Conservation (phyloP, 2,113 vertebrate species). For the Pangasianodon gigas region DNA sequence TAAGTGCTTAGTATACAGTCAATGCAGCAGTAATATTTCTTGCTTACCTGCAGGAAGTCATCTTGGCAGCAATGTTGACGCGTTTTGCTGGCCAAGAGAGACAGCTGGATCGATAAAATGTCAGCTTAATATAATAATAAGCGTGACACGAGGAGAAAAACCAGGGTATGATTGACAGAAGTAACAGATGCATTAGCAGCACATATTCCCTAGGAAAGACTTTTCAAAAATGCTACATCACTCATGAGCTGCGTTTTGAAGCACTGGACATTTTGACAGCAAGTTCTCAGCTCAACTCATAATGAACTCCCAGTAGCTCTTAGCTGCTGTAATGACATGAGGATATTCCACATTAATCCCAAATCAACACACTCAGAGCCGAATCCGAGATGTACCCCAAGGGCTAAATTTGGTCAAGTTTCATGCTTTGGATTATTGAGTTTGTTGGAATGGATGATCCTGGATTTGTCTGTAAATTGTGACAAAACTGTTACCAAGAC, state of each 20-base stretch:
- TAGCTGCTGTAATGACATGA: background rate
- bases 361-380: background rate
- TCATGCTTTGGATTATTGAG: background rate
- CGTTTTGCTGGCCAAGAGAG: slow-evolving; percentile 84
- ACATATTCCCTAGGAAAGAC: background rate
- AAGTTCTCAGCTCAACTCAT: background rate
- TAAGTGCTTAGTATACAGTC: background rate
- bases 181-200: background rate
- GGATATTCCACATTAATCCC: slow-evolving; percentile 4
- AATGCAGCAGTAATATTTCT: background rate
- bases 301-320: slow-evolving; percentile 13
- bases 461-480: background rate
- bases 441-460: background rate
- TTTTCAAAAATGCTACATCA: background rate
- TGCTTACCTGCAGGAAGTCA: slow-evolving; percentile 90
- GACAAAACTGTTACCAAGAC: background rate
- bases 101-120: slow-evolving; percentile 31
- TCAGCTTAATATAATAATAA: slow-evolving; percentile 14
- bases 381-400: no score
- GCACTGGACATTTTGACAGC: slow-evolving; percentile 17
- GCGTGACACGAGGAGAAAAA: background rate
- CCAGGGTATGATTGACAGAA: background rate
- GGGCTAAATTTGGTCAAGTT: background rate
- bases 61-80: slow-evolving; percentile 94
- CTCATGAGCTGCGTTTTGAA: slow-evolving; percentile 28